phyloP scores from a whole-genome alignment of 2,888 invertebrate species.

The Scelioninae gen. 1 region DNA sequence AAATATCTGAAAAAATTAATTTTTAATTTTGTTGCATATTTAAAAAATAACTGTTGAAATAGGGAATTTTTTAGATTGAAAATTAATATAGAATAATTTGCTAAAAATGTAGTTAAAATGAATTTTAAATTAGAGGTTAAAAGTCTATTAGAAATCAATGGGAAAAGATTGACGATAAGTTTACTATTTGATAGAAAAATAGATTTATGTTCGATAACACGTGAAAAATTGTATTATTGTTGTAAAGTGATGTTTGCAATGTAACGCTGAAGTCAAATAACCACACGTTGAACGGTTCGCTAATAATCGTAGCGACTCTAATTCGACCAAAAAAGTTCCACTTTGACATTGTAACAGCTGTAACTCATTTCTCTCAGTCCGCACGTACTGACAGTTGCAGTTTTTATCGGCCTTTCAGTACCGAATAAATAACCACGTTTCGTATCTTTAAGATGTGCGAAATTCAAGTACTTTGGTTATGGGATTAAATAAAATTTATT shows the following conservation, averaged over 20 bases:
- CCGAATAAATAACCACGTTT: background rate
- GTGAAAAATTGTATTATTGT: constrained; percentile 2
- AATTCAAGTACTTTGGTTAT: background rate
- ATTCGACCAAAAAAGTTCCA: constrained; percentile 47
- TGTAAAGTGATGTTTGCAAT: background rate
- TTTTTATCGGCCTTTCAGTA: constrained; percentile 29
- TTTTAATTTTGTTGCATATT: too few relatives aligned
- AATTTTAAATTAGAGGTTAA: too few relatives aligned
- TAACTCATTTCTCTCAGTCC: constrained; percentile 40
- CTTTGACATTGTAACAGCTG: constrained; percentile 47
- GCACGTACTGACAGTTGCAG: constrained; percentile 42
- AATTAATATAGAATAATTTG: too few relatives aligned
- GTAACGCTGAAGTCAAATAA: constrained; percentile 10
- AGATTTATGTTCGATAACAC: constrained; percentile 9
- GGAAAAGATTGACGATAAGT: constrained; percentile 9
- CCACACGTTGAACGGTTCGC: constrained; percentile 14
- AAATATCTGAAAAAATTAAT: too few relatives aligned
- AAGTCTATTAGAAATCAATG: too few relatives aligned
- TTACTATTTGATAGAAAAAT: too few relatives aligned
- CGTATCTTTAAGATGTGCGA: background rate
- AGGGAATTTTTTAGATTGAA: too few relatives aligned
- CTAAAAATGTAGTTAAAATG: too few relatives aligned
- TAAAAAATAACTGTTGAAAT: too few relatives aligned
- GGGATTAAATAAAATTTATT: background rate
- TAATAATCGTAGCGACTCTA: constrained; percentile 19